phyloP scores from a whole-genome alignment of 92 coral and sea anemone genomes.

The Epizoanthus stellaris region DNA sequence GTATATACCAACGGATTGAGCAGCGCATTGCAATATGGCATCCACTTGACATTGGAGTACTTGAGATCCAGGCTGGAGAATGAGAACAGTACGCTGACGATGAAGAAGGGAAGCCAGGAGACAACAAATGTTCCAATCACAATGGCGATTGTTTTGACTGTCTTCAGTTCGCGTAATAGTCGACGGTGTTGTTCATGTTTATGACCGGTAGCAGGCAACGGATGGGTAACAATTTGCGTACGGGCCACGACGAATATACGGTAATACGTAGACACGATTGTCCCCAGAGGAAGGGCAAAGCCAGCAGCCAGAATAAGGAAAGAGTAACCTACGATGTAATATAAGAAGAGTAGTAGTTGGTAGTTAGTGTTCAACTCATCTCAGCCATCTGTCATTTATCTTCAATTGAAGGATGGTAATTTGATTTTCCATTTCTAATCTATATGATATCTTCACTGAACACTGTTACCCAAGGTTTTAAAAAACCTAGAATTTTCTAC shows the following conservation, averaged over 20 bases:
- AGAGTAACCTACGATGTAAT: not conserved
- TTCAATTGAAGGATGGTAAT: too few species aligned
- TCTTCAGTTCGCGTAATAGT: conserved; percentile 15
- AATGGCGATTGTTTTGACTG: conserved; percentile 43
- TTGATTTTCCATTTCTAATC: too few species aligned
- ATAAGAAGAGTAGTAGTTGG: not conserved
- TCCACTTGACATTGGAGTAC: conserved; percentile 22
- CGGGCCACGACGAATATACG: conserved; percentile 31
- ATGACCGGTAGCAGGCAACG: not conserved
- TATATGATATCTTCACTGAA: too few species aligned
- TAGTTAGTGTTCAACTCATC: too few species aligned
- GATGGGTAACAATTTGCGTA: not conserved
- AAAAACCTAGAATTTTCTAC: too few species aligned
- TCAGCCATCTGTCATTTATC: too few species aligned
- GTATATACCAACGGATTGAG: conserved; percentile 32
- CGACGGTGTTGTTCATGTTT: not conserved
- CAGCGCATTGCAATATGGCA: conserved; percentile 26
- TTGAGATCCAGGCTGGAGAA: not conserved
- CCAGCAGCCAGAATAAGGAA: not conserved
- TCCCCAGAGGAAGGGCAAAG: conserved; percentile 5
- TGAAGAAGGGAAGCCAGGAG: conserved; percentile 43
- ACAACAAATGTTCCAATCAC: conserved; percentile 18
- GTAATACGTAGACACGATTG: conserved; percentile 5
- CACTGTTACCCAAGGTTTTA: too few species aligned
- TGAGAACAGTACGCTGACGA: not conserved